Conservation (phyloP, 1,140 invertebrate species). For the Leptinotarsa texana region DNA sequence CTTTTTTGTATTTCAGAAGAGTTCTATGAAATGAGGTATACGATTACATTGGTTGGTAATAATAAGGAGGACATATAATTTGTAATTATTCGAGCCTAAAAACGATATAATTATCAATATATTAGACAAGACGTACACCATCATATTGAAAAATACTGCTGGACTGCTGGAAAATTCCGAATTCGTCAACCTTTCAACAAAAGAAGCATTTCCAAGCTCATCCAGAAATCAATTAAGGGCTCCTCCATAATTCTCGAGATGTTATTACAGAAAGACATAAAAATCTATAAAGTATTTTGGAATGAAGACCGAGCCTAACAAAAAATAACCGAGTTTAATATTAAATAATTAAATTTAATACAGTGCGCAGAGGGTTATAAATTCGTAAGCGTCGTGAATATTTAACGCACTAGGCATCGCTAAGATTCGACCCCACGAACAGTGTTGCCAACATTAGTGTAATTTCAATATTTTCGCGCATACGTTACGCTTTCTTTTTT, state of each 20-base stretch:
- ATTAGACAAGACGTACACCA: too few species aligned
- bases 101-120: too few species aligned
- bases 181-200: conserved; percentile 29
- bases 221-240: conserved; percentile 43
- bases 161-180: too few species aligned
- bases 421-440: conserved; percentile 17
- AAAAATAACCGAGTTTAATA: conserved; percentile 52
- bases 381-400: conserved; percentile 51
- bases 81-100: too few species aligned
- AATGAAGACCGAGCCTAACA: conserved; percentile 43
- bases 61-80: too few species aligned
- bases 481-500: too few species aligned
- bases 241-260: conserved; percentile 43
- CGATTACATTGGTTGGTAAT: too few species aligned
- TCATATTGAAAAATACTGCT: too few species aligned
- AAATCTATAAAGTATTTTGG: conserved; percentile 49
- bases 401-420: conserved; percentile 46
- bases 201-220: conserved; percentile 21
- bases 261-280: conserved; percentile 45
- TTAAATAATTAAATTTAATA: conserved; percentile 56
- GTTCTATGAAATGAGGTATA: too few species aligned
- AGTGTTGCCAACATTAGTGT: too few species aligned
- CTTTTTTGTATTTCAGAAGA: too few species aligned
- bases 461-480: too few species aligned
- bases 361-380: conserved; percentile 50